These are phyloP conservation scores for Pyrrhosoma nymphula DNA, from an alignment of 2,888 invertebrate genomes.

Conservation along the genomic window DNA sequence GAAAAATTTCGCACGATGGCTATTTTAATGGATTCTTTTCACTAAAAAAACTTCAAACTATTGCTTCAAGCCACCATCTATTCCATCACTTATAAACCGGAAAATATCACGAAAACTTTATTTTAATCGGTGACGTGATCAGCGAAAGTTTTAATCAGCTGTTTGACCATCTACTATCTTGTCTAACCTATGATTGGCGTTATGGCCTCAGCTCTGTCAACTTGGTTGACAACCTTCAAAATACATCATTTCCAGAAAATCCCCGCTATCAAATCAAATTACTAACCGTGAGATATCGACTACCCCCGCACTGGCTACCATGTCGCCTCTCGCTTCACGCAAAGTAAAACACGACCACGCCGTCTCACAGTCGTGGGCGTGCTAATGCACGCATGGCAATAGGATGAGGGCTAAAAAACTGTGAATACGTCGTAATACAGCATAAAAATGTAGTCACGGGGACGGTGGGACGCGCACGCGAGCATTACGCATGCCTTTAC, in stretches of 20 bases:
- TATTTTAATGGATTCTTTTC: too few relatives aligned
- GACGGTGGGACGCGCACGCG: background rate
- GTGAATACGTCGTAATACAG: background rate
- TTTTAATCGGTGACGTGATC: too few relatives aligned
- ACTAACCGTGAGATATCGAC: background rate
- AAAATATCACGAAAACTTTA: too few relatives aligned
- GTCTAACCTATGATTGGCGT: background rate
- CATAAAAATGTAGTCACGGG: background rate
- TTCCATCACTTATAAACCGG: too few relatives aligned
- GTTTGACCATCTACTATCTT: too few relatives aligned
- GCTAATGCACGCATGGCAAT: background rate
- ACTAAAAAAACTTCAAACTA: too few relatives aligned
- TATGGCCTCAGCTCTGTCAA: background rate
- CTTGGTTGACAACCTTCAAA: too few relatives aligned
- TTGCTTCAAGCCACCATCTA: too few relatives aligned
- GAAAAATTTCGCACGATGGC: too few relatives aligned
- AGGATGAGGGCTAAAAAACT: background rate
- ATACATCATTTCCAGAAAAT: background rate
- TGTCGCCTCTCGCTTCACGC: background rate
- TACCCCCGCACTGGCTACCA: background rate
- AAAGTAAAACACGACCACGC: background rate
- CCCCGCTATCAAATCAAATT: conserved; percentile 8
- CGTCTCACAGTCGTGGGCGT: background rate
- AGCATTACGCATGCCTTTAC: background rate
- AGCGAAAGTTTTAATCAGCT: too few relatives aligned